A percentile compares a stretch with the other conserved stretches of the same genome.
phyloP scores from a whole-genome alignment of 23 tunicate genomes.

The Botrylloides violaceus region DNA sequence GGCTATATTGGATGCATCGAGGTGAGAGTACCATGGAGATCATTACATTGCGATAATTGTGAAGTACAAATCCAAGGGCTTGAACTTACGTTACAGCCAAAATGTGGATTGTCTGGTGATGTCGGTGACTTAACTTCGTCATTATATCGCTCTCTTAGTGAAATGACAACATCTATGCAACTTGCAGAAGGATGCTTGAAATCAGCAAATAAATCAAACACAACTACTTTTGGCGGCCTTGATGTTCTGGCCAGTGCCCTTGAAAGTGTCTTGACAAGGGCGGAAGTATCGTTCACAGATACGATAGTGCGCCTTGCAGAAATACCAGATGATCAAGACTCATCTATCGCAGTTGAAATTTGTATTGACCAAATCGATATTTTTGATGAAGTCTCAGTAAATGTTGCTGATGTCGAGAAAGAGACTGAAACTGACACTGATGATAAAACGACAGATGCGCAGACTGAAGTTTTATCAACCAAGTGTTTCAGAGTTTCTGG shows the following conservation, averaged over 20 bases:
- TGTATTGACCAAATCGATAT: slow-evolving; percentile 17
- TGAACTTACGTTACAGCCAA: slow-evolving; percentile 30
- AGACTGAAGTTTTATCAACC: slow-evolving; percentile 18
- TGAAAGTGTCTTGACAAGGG: slow-evolving; percentile 64
- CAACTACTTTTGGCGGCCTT: slow-evolving; percentile 40
- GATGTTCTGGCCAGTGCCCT: slow-evolving; percentile 54
- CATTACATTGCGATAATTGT: slow-evolving; percentile 56
- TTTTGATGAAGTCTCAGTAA: slow-evolving; percentile 29
- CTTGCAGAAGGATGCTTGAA: slow-evolving; percentile 71
- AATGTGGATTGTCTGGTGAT: slow-evolving; percentile 13
- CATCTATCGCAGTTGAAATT: slow-evolving; percentile 27
- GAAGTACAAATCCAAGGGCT: slow-evolving; percentile 55
- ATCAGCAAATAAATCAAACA: slow-evolving; percentile 6
- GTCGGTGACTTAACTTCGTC: slow-evolving; percentile 44
- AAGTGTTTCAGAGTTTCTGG: slow-evolving; percentile 45
- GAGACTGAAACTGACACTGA: background rate
- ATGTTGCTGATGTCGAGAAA: slow-evolving; percentile 15
- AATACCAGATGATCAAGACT: slow-evolving; percentile 10
- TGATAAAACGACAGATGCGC: background rate
- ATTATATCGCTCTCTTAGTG: slow-evolving; percentile 34
- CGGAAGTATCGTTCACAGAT: slow-evolving; percentile 56
- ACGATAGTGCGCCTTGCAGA: slow-evolving; percentile 45
- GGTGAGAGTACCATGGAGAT: slow-evolving; percentile 77
- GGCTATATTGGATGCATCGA: slow-evolving; percentile 52
- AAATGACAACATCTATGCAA: slow-evolving; percentile 95